Conservation (phyloP, 2,888 invertebrate species). For the Selenia dentaria region DNA sequence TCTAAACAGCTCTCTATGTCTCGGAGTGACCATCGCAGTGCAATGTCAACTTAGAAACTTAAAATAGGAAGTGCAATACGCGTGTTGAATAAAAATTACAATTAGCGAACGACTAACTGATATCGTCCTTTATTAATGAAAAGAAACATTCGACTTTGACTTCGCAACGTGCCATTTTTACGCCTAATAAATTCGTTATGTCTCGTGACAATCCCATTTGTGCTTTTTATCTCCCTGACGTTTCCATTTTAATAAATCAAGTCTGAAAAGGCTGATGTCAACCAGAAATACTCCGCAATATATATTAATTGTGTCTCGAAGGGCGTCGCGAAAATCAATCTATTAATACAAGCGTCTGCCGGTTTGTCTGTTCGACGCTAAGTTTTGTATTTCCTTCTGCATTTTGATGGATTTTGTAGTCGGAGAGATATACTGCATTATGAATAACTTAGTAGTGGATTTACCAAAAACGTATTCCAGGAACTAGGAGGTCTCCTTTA, state of each 20-base stretch:
- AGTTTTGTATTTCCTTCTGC: conserved; percentile 53
- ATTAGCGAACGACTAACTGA: too few species aligned
- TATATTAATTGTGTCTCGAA: conserved; percentile 31
- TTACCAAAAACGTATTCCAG: too few species aligned
- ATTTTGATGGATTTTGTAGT: conserved; percentile 29
- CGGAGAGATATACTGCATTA: too few species aligned
- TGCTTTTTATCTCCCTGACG: not conserved
- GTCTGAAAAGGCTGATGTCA: conserved; percentile 14
- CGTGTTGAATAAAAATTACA: too few species aligned
- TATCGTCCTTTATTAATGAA: too few species aligned
- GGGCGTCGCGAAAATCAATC: conserved; percentile 45
- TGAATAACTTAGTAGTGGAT: too few species aligned
- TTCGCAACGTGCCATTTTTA: not conserved
- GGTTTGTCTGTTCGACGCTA: conserved; percentile 65
- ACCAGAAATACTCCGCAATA: conserved; percentile 15
- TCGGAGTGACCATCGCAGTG: too few species aligned
- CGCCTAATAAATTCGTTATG: conserved; percentile 9
- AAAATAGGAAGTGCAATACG: too few species aligned
- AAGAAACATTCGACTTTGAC: too few species aligned
- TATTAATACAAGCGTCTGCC: conserved; percentile 46
- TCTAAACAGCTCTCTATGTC: too few species aligned
- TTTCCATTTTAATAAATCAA: conserved; percentile 23
- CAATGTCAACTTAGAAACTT: too few species aligned
- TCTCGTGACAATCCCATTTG: conserved; percentile 3
- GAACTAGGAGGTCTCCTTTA: too few species aligned